phyloP scores from a whole-genome alignment of 1,140 invertebrate genomes.

The Anadara kagoshimensis region DNA sequence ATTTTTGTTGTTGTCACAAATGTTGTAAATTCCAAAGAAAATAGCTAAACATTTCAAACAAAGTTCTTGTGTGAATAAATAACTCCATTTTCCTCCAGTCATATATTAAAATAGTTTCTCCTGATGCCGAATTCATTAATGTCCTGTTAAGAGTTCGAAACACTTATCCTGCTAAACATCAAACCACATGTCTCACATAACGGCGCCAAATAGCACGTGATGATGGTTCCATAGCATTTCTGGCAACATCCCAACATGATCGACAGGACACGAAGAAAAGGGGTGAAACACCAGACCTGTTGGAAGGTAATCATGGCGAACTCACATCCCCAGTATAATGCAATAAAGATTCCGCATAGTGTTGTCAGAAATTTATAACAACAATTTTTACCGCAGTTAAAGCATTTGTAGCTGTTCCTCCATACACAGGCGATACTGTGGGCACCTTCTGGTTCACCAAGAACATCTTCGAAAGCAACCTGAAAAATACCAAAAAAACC shows the following conservation, averaged over 20 bases:
- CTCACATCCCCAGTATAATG: slow-evolving; percentile 80
- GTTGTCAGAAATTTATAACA: slow-evolving; percentile 83
- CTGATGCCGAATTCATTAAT: too few relatives aligned
- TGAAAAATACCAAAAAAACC: too few relatives aligned
- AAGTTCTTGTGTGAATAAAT: too few relatives aligned
- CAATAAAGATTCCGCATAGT: slow-evolving; percentile 80
- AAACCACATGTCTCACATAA: slow-evolving; percentile 78
- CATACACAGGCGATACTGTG: slow-evolving; percentile 84
- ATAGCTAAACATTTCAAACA: too few relatives aligned
- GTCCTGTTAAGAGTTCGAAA: too few relatives aligned
- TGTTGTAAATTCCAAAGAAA: too few relatives aligned
- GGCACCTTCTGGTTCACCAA: slow-evolving; percentile 84
- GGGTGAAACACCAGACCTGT: slow-evolving; percentile 70
- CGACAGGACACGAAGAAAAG: slow-evolving; percentile 50
- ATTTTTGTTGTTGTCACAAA: too few relatives aligned
- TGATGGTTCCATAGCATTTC: slow-evolving; percentile 76
- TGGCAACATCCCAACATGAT: slow-evolving; percentile 80
- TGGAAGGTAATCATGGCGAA: slow-evolving; percentile 84
- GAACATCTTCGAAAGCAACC: slow-evolving; percentile 81
- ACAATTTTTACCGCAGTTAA: slow-evolving; percentile 79
- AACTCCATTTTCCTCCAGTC: too few relatives aligned
- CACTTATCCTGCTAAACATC: too few relatives aligned
- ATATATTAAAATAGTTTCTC: too few relatives aligned
- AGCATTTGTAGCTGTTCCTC: slow-evolving; percentile 81
- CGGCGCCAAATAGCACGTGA: slow-evolving; percentile 80